Base-by-base conservation (phyloP, 2,797 vertebrate genomes). In the Bradypodion pumilum region DNA sequence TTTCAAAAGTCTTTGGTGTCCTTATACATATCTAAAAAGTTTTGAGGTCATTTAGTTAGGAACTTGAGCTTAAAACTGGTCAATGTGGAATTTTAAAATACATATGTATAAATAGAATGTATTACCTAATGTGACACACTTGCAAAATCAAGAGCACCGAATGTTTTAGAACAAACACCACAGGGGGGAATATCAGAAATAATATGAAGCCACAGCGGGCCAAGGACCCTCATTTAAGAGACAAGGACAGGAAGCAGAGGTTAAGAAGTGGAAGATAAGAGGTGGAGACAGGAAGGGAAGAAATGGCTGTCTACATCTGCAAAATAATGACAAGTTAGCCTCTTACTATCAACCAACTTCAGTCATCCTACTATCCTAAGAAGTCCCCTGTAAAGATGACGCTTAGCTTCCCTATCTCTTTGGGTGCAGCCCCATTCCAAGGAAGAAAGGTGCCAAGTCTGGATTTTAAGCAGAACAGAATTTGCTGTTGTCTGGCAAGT, bases 1-100 rank as follows among this genome's bases (percentile, higher is more conserved):
- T 90, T 74, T 91, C 87, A 91, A 85, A 90, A 56, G 86, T 89
- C 84, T 90, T 90, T 87, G 65, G 81, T 60, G 77, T 37, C 27
- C 75, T 88, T 85, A 86, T 10, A 85, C 79, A 49, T 44, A 40
- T 52, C 74, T 86, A 63, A 25, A 80, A 92, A 49, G 80, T 91
- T 15, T 70, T 40, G 78, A 88, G 62, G 86, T 78, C 83, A 88
- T 82, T 89, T 93, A 72, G 85, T 40, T 78, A 82, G 85, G 37
- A 40, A 62, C 77, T 87, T 70, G 83, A 91, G 1, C 0, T 69
- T 88, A 82, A 83, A 56, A 88, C 76, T 40, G 85, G 35, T 85
- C 78, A 90, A 82, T 23, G 66, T 40, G 35, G 29, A 15, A 25
- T 56, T 37, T 84, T 46, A 32, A 29, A 25, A 65, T 65, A 13